These are phyloP conservation scores for Flexamia atlantica DNA, from an alignment of 2,888 invertebrate species.

Conservation along the genomic window DNA sequence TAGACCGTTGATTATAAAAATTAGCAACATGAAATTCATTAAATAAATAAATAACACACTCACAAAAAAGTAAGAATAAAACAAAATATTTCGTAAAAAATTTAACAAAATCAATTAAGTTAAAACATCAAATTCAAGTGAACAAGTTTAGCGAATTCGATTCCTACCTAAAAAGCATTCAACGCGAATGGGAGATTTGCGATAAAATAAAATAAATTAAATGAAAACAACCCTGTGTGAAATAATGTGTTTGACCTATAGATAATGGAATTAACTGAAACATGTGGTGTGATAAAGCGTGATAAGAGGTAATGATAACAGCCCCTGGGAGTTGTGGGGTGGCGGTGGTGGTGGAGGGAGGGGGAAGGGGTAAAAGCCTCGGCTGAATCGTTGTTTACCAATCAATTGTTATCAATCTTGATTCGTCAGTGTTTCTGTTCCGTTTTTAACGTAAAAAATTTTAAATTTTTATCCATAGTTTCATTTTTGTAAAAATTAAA, in stretches of 20 bases:
- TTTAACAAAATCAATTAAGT: no score
- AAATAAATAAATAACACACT: no score
- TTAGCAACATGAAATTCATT: no score
- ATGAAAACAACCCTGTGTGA: slow-evolving; percentile 14
- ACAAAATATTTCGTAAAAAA: no score
- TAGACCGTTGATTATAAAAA: no score
- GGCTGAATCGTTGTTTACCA: slow-evolving; percentile 7
- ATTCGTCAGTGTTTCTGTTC: neutral
- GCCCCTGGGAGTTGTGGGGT: neutral
- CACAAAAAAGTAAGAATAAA: no score
- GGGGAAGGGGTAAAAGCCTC: neutral
- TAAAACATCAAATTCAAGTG: no score
- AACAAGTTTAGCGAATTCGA: neutral
- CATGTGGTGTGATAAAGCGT: neutral
- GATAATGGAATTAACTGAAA: slow-evolving; percentile 17
- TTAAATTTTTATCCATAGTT: neutral
- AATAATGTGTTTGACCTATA: slow-evolving; percentile 3
- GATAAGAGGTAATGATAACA: slow-evolving; percentile 34
- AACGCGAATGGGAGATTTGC: neutral
- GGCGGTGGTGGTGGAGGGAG: neutral
- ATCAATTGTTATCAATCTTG: slow-evolving; percentile 27
- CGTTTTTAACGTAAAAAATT: neutral
- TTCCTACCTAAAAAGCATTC: neutral
- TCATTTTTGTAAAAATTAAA: no score
- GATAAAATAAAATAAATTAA: slow-evolving; percentile 4